Base-by-base conservation (phyloP, 2,113 vertebrate species). In the Zosterops lateralis region DNA sequence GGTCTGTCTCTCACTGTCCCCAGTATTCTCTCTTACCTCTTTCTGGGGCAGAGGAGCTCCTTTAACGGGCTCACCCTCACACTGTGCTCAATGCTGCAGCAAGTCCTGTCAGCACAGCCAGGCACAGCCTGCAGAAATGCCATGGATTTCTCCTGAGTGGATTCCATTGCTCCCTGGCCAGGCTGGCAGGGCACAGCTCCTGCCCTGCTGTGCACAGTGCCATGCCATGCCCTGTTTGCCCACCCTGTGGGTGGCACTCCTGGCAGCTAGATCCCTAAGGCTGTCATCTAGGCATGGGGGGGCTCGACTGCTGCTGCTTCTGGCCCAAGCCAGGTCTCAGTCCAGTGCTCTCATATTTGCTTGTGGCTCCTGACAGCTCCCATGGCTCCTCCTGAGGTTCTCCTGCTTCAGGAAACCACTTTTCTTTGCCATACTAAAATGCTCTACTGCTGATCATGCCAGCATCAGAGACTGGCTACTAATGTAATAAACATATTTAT, bases 101-200 rank as follows among this genome's bases (percentile, higher is more conserved):
- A 40, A 29, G 29, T 54, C 48, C 65, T 47, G 56, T 22, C 47
- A 62, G 13, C 24, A n/a, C n/a, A 29, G 40, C 10, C n/a, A 20
- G 28, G 34, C 29, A 17, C n/a, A 14, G 3, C 9, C 40, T 25
- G 40, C 56, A 20, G 17, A 28, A 25, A 16, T 12, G 32, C 17
- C 1, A 0, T 58, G 53, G 16, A 4, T 58, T 44, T 60, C 53
- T 32, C 31, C 45, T 3, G 4, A 9, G 19, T 14, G 48, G 12
- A 8, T 4, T 14, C 14, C 25, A 10, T 5, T 2, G 8, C n/a
- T 48, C 34, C 2, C 16, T 26, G 57, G 7, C 26, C 0, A 1
- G n/a, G 36, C 32, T 44, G 53, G 45, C 25, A 26, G 53, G 29
- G 47, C 2, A 2, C 47, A 47, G 40, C 28, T 56, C 29, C 42